Base-by-base conservation (phyloP, 2,888 invertebrate genomes). In the Agonum fuliginosum region DNA sequence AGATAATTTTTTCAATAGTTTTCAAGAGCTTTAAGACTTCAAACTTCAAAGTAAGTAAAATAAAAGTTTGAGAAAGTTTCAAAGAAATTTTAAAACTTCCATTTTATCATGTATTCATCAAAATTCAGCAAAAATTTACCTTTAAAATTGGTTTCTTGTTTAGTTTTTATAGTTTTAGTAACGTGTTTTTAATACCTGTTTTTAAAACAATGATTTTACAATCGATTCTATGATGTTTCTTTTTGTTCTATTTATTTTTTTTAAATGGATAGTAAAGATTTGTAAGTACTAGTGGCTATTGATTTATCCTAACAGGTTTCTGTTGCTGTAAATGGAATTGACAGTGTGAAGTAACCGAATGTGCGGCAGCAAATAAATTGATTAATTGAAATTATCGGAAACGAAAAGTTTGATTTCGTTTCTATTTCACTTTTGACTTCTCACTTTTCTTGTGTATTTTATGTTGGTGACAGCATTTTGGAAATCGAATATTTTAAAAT, bases 1-100 rank as follows among this genome's bases (percentile, higher is more conserved):
- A 46, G 17, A 46, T 46, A 46, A 46, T 46, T 46, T 46, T 46
- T 17, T 46, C 43, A 43, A 46, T 46, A 46, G 46, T 46, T 46
- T 46, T 6, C 17, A 46, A 46, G 19, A 46, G 14, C 17, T 46
- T 17, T 17, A 3, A 46, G 17, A 46, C 46, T 46, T 46, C 1
- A 43, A 17, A 46, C 46, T 46, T 46, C 1, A 43, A 17, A 12
- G 14, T 43, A 17, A 46, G n/a, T n/a, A n/a, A 46, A 46, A 46
- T 46, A 46, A 46, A 46, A 46, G 17, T 46, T 17, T 1, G 1
- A 12, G 3, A 17, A 46, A 46, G 46, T 46, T 46, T 19, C 17
- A 17, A 46, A 46, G 46, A 17, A 46, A 46, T 46, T 46, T 46
- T 46, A 46, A 46, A 46, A 17, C 17, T 46, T n/a, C n/a, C n/a